Evolutionary conservation across 2,888 invertebrate genomes (phyloP).

Genomic region (Xestobium rufovillosum): DNA sequence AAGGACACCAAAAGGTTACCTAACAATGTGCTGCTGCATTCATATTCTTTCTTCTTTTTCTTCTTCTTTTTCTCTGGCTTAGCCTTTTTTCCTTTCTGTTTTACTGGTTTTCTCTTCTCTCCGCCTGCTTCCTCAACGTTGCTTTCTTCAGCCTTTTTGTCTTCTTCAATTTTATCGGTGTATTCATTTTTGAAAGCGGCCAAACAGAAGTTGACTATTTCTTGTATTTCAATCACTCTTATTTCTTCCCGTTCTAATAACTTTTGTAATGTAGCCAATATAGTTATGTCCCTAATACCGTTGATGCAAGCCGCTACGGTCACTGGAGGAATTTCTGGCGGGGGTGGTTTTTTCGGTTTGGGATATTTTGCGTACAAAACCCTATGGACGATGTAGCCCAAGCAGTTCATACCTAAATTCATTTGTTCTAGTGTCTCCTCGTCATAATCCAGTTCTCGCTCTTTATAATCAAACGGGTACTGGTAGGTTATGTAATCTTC

Average conservation of each 20-base stretch:
- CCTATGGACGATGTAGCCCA: constrained; percentile 37
- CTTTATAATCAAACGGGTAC: constrained; percentile 49
- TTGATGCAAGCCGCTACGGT: constrained; percentile 34
- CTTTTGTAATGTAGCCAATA: constrained; percentile 31
- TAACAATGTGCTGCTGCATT: constrained; percentile 4
- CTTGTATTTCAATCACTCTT: constrained; percentile 34
- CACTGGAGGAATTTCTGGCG: constrained; percentile 32
- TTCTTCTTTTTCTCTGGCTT: constrained; percentile 16
- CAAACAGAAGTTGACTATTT: constrained; percentile 53
- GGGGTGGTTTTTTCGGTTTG: constrained; percentile 23
- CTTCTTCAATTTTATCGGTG: constrained; percentile 45
- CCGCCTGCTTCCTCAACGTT: constrained; percentile 39
- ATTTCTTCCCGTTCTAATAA: constrained; percentile 30
- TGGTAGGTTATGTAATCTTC: constrained; percentile 48
- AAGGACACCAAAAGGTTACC: no score
- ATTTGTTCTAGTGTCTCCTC: constrained; percentile 42
- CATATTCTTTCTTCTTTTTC: constrained; percentile 18
- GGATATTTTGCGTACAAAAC: constrained; percentile 38
- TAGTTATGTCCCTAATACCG: constrained; percentile 29
- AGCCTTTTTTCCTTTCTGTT: constrained; percentile 28
- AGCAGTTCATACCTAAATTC: constrained; percentile 32
- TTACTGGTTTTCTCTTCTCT: constrained; percentile 40
- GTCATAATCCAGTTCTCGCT: constrained; percentile 43
- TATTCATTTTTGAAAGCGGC: constrained; percentile 49
- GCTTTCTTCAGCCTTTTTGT: constrained; percentile 40